Base-by-base conservation (phyloP, 2,113 vertebrate genomes). In the Oreochromis tanganicae region DNA sequence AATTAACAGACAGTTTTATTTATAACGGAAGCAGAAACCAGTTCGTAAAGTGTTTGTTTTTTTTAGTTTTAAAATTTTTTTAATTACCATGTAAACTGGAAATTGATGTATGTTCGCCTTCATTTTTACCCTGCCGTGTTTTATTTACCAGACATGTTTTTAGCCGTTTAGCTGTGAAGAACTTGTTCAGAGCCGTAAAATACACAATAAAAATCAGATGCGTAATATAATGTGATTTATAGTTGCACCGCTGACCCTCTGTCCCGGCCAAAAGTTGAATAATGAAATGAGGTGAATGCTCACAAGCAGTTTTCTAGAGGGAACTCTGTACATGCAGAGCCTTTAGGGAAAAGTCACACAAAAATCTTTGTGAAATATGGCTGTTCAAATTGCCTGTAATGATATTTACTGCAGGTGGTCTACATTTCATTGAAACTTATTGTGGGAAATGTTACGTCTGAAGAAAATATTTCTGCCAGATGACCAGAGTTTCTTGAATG, bases 401-500 rank as follows among this genome's bases (percentile, higher is more conserved):
- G 94, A 95, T 92, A 95, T 96, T 96, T 96, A 93, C 87, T 90
- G 90, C 95, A 96, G 93, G 89, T 96, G 95, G 95, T 94, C 91
- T 86, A 90, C 83, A 93, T 94, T 95, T 94, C 88, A 95, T 93
- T 94, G 82, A 94, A 91, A 86, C 89, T 79, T 91, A 93, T 92
- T 94, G 93, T 95, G 95, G 95, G 95, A 96, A 96, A 95, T 93
- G 24, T 85, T 87, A 90, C 84, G 87, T 91, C 88, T 91, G 71
- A 80, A 82, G 90, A 87, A 94, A 93, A 89, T 68, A 82, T 78
- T 87, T 81, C 52, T 91, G 75, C 93, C 92, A 92, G 90, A 89
- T 88, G 91, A 95, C 85, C 85, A 85, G 43, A 54, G 82, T 87
- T 92, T 81, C 17, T 86, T 87, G 79, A 88, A 80, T 91, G 57